Conservation (phyloP, 2,888 invertebrate genomes). For the Epistrophella euchroma region DNA sequence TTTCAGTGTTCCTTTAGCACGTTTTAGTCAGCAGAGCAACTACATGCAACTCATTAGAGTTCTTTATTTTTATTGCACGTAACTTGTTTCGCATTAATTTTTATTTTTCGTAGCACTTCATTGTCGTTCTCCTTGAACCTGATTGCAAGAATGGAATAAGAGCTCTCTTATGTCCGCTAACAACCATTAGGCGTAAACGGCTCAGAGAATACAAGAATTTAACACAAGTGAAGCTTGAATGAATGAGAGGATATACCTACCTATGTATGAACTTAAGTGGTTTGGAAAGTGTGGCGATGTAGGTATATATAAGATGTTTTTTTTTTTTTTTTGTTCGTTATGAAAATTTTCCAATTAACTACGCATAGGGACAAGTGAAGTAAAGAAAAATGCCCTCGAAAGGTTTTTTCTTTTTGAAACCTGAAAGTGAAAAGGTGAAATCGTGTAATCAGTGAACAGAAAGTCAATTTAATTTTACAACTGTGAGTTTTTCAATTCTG, state of each 20-base stretch:
- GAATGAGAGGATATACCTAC: slow-evolving; percentile 20
- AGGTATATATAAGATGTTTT: neutral
- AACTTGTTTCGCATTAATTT: slow-evolving; percentile 34
- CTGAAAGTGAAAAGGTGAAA: slow-evolving; percentile 53
- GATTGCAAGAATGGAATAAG: slow-evolving; percentile 38
- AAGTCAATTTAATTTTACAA: slow-evolving; percentile 12
- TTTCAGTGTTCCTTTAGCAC: too few species aligned
- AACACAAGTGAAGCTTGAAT: slow-evolving; percentile 45
- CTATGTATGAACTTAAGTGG: neutral
- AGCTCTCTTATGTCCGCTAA: slow-evolving; percentile 55
- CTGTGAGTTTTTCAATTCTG: neutral
- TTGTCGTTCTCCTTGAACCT: slow-evolving; percentile 73
- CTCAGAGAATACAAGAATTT: slow-evolving; percentile 45
- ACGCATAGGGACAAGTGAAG: slow-evolving; percentile 20
- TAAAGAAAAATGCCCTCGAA: slow-evolving; percentile 23
- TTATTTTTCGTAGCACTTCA: slow-evolving; percentile 58
- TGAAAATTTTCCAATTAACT: neutral
- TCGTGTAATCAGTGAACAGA: slow-evolving; percentile 28
- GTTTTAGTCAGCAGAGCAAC: slow-evolving; percentile 15
- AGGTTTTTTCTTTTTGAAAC: neutral
- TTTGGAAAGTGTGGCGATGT: slow-evolving; percentile 5
- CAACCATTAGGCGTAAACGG: slow-evolving; percentile 65
- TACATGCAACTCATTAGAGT: neutral
- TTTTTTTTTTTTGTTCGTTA: neutral
- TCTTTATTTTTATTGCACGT: slow-evolving; percentile 14